Conservation (phyloP, 2,888 invertebrate species). For the Leptinotarsa tumamoca region DNA sequence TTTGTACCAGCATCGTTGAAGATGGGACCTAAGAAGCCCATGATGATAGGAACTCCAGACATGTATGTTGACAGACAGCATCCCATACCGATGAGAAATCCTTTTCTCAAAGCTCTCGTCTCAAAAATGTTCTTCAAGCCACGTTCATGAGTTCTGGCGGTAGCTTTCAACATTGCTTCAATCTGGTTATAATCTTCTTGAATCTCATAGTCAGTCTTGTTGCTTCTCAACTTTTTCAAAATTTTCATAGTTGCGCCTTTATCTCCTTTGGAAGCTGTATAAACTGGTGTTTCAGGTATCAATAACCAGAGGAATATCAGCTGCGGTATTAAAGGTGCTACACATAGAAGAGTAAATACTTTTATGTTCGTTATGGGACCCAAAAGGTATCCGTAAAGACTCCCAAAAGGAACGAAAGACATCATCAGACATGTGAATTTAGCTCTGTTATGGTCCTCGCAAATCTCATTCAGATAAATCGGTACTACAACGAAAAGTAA, state of each 20-base stretch:
- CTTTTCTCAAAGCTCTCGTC: neutral
- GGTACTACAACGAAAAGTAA: constrained; percentile 69
- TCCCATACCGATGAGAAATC: neutral
- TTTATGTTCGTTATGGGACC: constrained; percentile 25
- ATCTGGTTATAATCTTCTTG: constrained; percentile 49
- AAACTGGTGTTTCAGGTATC: constrained; percentile 44
- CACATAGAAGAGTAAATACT: constrained; percentile 30
- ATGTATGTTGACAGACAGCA: neutral
- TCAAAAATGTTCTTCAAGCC: neutral
- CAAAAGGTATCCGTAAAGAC: constrained; percentile 34
- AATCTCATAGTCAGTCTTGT: neutral
- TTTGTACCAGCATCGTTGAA: constrained; percentile 24
- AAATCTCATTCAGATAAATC: constrained; percentile 78
- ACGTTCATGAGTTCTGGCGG: neutral
- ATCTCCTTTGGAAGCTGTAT: constrained; percentile 16
- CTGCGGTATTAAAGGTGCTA: constrained; percentile 34
- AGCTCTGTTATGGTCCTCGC: constrained; percentile 68
- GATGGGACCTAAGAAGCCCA: constrained; percentile 10
- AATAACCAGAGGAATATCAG: constrained; percentile 23
- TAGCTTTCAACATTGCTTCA: constrained; percentile 72
- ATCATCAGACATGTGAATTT: constrained; percentile 69
- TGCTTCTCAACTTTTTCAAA: neutral
- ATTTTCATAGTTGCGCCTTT: neutral
- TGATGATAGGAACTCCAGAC: neutral
- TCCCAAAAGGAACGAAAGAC: constrained; percentile 29